These are phyloP conservation scores for Podarcis siculus DNA, from an alignment of 2,797 vertebrate genomes.

Conservation along the genomic window DNA sequence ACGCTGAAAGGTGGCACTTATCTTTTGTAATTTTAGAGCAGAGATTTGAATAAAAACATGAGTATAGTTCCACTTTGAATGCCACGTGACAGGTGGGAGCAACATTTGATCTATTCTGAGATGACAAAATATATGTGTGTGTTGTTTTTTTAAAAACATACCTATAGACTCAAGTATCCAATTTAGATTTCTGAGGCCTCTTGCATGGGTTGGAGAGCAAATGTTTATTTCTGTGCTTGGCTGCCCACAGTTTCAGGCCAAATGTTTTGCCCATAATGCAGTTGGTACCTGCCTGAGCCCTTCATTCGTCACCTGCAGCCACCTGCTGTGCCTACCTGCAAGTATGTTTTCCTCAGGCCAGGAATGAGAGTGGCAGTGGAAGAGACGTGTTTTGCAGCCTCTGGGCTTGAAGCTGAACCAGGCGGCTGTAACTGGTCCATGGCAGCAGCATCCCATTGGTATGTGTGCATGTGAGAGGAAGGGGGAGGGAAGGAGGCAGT, in stretches of 20 bases:
- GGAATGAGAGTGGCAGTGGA: background rate
- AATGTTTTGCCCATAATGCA: background rate
- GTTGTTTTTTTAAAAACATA: background rate
- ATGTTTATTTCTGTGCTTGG: background rate
- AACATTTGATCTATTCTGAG: conserved; percentile 51
- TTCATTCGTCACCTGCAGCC: background rate
- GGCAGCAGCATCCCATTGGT: background rate
- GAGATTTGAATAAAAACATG: conserved; percentile 74
- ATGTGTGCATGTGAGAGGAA: background rate
- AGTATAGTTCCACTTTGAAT: conserved; percentile 68
- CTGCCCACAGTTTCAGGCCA: background rate
- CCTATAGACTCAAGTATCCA: background rate
- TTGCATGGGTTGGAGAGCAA: background rate
- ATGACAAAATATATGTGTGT: conserved; percentile 48
- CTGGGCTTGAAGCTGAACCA: background rate
- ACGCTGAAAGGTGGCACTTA: conserved; percentile 76
- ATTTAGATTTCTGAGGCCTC: conserved; percentile 4
- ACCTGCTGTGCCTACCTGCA: background rate
- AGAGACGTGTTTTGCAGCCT: background rate
- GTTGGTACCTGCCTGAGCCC: too few species aligned
- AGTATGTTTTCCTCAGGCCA: background rate
- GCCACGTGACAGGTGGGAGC: conserved; percentile 68
- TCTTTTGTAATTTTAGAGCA: conserved; percentile 75
- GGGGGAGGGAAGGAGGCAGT: background rate
- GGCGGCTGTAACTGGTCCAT: background rate